Conservation (phyloP, 2,113 vertebrate species). For the Campylomormyrus numenius region DNA sequence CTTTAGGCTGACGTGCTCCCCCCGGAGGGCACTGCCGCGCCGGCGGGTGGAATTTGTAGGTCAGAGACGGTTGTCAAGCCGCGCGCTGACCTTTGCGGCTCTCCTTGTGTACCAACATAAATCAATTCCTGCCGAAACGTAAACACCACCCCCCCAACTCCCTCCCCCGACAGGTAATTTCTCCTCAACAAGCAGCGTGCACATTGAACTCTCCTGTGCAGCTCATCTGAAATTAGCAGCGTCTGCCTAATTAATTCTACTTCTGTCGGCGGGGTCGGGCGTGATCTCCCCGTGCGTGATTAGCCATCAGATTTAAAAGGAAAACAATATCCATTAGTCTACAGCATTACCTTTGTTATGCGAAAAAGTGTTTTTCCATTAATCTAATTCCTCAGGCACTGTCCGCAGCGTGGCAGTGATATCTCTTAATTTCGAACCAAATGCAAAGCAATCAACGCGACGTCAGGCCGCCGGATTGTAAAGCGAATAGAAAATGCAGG, state of each 20-base stretch:
- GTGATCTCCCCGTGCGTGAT: constrained; percentile 56
- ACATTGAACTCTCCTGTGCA: constrained; percentile 26
- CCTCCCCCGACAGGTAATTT: constrained; percentile 50
- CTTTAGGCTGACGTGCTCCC: constrained; percentile 51
- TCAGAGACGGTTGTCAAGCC: constrained; percentile 36
- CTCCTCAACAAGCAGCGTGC: constrained; percentile 30
- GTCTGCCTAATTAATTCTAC: constrained; percentile 60
- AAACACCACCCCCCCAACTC: constrained; percentile 26
- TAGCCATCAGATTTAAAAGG: constrained; percentile 51
- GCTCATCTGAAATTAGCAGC: constrained; percentile 56
- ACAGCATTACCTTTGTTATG: constrained; percentile 47
- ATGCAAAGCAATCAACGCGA: constrained; percentile 54
- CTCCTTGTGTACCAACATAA: constrained; percentile 49
- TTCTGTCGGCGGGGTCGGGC: constrained; percentile 46
- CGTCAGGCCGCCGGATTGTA: constrained; percentile 48
- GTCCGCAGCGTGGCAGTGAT: constrained; percentile 34
- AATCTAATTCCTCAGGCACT: constrained; percentile 52
- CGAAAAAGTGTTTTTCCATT: constrained; percentile 39
- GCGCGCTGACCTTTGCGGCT: constrained; percentile 46
- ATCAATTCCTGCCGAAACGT: constrained; percentile 51
- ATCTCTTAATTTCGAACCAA: constrained; percentile 52
- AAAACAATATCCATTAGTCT: constrained; percentile 61
- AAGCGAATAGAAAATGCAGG: constrained; percentile 37
- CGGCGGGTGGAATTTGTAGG: constrained; percentile 52
- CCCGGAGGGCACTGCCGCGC: constrained; percentile 49